Evolutionary conservation across 1,140 invertebrate species (phyloP).

Genomic region (Euwallacea fornicatus): DNA sequence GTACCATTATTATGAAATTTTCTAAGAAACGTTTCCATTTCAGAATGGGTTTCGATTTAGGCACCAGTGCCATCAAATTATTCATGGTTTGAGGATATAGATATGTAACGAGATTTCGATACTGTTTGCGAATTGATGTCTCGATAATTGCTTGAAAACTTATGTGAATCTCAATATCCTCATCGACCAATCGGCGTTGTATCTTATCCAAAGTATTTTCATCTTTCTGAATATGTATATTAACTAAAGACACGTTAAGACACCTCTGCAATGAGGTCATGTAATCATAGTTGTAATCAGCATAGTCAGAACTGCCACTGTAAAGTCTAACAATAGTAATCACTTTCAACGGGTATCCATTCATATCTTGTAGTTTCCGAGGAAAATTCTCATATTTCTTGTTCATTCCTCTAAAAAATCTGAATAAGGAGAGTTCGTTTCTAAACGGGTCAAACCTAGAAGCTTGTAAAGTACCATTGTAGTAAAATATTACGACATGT

Average conservation of each 20-base stretch:
- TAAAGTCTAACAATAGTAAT: neutral
- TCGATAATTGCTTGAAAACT: neutral
- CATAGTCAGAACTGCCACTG: neutral
- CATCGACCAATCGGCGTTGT: neutral
- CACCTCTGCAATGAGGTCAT: neutral
- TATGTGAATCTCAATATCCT: neutral
- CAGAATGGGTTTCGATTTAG: neutral
- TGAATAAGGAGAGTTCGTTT: neutral
- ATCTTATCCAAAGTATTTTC: neutral
- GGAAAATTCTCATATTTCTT: neutral
- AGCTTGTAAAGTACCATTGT: neutral
- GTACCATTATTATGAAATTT: neutral
- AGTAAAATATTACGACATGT: neutral
- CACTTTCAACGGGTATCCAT: neutral
- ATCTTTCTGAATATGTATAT: neutral
- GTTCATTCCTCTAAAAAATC: neutral
- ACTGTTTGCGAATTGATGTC: neutral
- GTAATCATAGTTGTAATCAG: neutral
- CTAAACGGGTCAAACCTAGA: neutral
- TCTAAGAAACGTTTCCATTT: neutral
- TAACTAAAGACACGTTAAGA: neutral
- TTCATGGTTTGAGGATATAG: neutral
- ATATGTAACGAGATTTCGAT: neutral
- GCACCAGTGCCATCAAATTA: neutral
- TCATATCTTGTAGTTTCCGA: neutral